These are phyloP conservation scores for Phasia obesa DNA, from an alignment of 2,888 invertebrate species.

Conservation along the genomic window DNA sequence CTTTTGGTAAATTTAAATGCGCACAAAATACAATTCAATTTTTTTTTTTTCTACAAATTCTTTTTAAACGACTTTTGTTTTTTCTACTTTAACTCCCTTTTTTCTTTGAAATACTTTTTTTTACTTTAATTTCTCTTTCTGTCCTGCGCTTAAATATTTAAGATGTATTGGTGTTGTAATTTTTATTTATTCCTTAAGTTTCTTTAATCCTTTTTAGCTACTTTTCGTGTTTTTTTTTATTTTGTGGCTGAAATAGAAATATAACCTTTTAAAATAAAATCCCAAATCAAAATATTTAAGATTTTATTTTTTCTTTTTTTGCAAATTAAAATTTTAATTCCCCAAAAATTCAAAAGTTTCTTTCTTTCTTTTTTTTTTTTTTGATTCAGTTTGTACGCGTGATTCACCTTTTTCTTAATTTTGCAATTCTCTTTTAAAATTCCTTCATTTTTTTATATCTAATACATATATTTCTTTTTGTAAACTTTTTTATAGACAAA, in stretches of 20 bases:
- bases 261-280: slow-evolving; percentile 32
- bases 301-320: slow-evolving; percentile 46
- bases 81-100: slow-evolving; percentile 44
- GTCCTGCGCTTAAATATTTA: slow-evolving; percentile 67
- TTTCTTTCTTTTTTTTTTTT: too few species aligned
- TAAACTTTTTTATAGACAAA: slow-evolving; percentile 53
- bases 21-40: slow-evolving; percentile 38
- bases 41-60: slow-evolving; percentile 12
- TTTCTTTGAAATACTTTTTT: slow-evolving; percentile 6
- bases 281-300: slow-evolving; percentile 4
- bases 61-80: slow-evolving; percentile 46
- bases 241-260: slow-evolving; percentile 46
- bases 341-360: slow-evolving; percentile 28
- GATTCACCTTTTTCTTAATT: slow-evolving; percentile 69
- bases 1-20: slow-evolving; percentile 33
- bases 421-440: slow-evolving; percentile 65
- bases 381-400: slow-evolving; percentile 47
- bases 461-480: slow-evolving; percentile 52
- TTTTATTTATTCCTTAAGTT: slow-evolving; percentile 23
- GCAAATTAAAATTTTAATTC: slow-evolving; percentile 29
- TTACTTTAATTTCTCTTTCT: slow-evolving; percentile 57
- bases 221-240: slow-evolving; percentile 43
- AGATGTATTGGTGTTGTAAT: slow-evolving; percentile 44
- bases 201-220: slow-evolving; percentile 51
- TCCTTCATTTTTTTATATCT: slow-evolving; percentile 57